Base-by-base conservation (phyloP, 2,888 invertebrate genomes). In the Hydropsyche betteni region DNA sequence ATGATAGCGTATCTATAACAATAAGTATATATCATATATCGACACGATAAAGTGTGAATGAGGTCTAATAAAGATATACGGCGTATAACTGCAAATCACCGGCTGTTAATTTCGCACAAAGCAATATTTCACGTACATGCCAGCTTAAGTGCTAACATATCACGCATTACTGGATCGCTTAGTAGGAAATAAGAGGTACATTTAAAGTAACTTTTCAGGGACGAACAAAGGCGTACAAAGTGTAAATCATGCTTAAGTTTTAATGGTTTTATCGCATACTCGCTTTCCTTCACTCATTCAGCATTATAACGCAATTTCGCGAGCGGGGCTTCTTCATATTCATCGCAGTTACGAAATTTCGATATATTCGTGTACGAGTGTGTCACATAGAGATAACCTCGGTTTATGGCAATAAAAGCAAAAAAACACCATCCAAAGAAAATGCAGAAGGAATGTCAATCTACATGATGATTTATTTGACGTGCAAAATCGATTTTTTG, bases 191-290 rank as follows among this genome's bases (percentile, higher is more conserved):
- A 71, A 61, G 75, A 71, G 75, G 70, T 75, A 68, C 64, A 53
- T 71, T 75, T 71, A 50, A 71, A 71, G 64, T 70, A 61, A 71
- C 61, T 75, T 75, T 53, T 58, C 36, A 36, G 71, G 53, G 68
- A 64, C 64, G 71, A 64, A 75, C 71, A 64, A 71, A 71, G 52
- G 71, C 75, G 75, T 75, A 50, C 75, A 44, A 38, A 36, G 44
- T 75, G 71, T 75, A 75, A 75, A 75, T 75, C 75, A 75, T 75
- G 71, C 75, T 64, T 75, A 75, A 75, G 75, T 75, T 75, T 75
- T 75, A 75, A 75, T 75, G 75, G 75, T 71, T 71, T 74, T 75
- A 75, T 75, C 72, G 70, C 24, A 53, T 34, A 36, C 55, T 33
- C 53, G 53, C 55, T 70, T 10, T 52, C 69, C 70, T 36, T 72